Evolutionary conservation across 2,888 invertebrate genomes (phyloP).

Genomic region (Melieria picta): DNA sequence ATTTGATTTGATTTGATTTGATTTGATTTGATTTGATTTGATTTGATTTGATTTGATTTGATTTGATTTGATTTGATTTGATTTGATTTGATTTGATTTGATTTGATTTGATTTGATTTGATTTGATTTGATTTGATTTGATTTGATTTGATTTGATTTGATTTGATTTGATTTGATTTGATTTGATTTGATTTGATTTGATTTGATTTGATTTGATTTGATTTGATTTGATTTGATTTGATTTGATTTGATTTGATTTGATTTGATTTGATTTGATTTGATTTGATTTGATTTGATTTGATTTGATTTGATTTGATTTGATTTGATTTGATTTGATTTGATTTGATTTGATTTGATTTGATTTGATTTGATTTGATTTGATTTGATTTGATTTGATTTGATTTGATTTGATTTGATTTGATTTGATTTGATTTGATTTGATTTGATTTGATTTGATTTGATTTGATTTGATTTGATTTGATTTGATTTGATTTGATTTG

Average conservation of each 20-base stretch:
- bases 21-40: neutral
- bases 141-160: neutral
- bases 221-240: neutral
- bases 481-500: neutral
- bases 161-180: neutral
- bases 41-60: neutral
- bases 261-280: neutral
- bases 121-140: neutral
- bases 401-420: slow-evolving; percentile 5
- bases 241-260: neutral
- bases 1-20: neutral
- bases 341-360: neutral
- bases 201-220: slow-evolving; percentile 10
- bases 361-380: neutral
- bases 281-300: neutral
- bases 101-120: too few relatives aligned
- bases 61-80: too few relatives aligned
- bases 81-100: too few relatives aligned
- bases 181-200: slow-evolving; percentile 5
- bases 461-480: neutral
- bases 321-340: slow-evolving; percentile 6
- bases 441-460: neutral
- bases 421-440: slow-evolving; percentile 10
- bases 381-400: neutral
- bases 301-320: neutral